A percentile compares a stretch with the other conserved stretches of the same genome.
Evolutionary conservation across 2,888 invertebrate species (phyloP).

Genomic region (Unio pictorum): DNA sequence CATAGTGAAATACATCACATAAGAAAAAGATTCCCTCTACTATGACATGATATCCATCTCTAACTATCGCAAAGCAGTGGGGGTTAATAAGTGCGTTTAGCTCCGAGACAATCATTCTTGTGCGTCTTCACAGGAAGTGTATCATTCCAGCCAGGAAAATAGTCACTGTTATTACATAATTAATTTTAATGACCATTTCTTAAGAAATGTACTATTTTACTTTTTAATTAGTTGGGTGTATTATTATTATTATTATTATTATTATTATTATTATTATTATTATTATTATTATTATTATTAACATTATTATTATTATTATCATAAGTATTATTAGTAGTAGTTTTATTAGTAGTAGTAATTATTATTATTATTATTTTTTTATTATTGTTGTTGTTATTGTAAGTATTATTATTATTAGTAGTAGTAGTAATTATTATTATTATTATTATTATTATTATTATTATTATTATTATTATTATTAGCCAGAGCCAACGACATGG

Average conservation of each 20-base stretch:
- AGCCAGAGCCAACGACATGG: slow-evolving; percentile 56
- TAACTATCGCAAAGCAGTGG: no score
- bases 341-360: background rate
- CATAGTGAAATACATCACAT: no score
- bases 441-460: background rate
- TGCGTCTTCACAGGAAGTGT: no score
- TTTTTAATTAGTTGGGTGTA: background rate
- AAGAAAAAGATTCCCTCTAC: no score
- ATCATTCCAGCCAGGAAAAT: no score
- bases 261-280: background rate
- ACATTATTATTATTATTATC: background rate
- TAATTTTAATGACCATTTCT: no score
- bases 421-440: slow-evolving; percentile 5
- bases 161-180: no score
- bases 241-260: background rate
- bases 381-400: background rate
- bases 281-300: slow-evolving; percentile 10
- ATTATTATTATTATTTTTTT: slow-evolving; percentile 10
- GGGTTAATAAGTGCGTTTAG: no score
- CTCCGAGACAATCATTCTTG: no score
- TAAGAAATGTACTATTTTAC: background rate
- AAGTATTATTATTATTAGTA: slow-evolving; percentile 11
- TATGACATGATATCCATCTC: no score
- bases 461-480: slow-evolving; percentile 3
- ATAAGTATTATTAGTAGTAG: background rate